Evolutionary conservation across 2,113 vertebrate genomes (phyloP), one percentile per base, ranked within the genome.

Genomic region (Phocoena phocoena): DNA sequence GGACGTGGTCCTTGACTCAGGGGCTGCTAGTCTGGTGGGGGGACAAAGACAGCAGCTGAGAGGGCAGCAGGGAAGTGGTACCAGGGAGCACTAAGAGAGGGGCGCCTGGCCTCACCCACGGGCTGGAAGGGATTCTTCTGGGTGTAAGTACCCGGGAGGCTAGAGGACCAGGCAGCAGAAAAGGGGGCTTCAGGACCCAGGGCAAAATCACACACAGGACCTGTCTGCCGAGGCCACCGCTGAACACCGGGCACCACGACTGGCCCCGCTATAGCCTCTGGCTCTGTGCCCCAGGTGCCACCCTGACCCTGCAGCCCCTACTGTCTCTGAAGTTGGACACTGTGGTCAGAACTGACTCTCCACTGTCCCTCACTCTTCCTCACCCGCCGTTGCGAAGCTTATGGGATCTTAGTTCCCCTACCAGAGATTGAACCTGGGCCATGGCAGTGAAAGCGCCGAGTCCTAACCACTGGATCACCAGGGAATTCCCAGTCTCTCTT

Each of bases 341-440:
- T 21, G 55, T 58, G 18, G 55, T 20, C 55, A 58, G 55, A 58
- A 20, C 18, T 58, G 55, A 20, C 55, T 58, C 55, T 58, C 17
- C 6, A 8, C 55, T 20, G 55, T 58, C 18, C 55, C 55, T 8
- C 6, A 20, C 6, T 58, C 55, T 58, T 20, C 6, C 18, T 14
- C 1, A 0, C 13, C 8, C 3, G 1, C 17, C 5, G 5, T 28
- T 47, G 41, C 8, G 13, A 38, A 47, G 73, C 15, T 31, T 47
- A 14, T 31, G 15, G 44, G 73, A 5, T 33, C 73, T 76, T 76
- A 31, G 28, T 31, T 76, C 15, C 28, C 15, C 10, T 15, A 50
- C 10, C 44, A 20, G 44, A 28, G 44, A 50, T 33, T 41, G 73
- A 76, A 33, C 26, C 44, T 14, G 8, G 70, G 14, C 41, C 15